Conservation (phyloP, 2,797 vertebrate genomes). For the Epinephelus awoara region DNA sequence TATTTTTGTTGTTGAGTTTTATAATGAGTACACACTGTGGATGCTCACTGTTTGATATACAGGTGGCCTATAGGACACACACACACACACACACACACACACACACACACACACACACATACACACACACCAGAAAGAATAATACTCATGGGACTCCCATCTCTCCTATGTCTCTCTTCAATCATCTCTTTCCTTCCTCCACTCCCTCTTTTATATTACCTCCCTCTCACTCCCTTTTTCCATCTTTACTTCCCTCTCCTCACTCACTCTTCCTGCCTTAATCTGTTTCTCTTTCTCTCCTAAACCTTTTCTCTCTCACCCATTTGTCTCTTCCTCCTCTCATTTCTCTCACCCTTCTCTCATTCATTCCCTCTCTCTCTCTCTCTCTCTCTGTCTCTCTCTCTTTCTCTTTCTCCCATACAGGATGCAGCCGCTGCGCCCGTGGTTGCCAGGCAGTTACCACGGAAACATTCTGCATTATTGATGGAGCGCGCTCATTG, state of each 20-base stretch:
- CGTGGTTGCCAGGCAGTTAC: slow-evolving; percentile 83
- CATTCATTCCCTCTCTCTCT: not conserved
- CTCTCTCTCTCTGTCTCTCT: not conserved
- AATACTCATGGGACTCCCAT: not conserved
- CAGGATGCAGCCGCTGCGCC: slow-evolving; percentile 59
- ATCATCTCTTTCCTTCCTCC: not conserved
- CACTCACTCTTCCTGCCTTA: slow-evolving; percentile 5
- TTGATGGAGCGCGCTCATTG: slow-evolving; percentile 77
- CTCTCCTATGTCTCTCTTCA: not conserved
- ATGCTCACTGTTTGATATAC: slow-evolving; percentile 17
- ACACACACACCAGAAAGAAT: not conserved
- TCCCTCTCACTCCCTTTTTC: not conserved
- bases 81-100: slow-evolving; percentile 2
- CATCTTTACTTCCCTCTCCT: slow-evolving; percentile 2
- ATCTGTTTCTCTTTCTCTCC: slow-evolving; percentile 22
- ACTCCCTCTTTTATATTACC: slow-evolving; percentile 6
- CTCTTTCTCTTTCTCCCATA: slow-evolving; percentile 10
- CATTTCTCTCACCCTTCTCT: slow-evolving; percentile 21
- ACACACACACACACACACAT: slow-evolving; percentile 9
- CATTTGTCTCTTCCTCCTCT: slow-evolving; percentile 29
- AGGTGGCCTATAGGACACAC: slow-evolving; percentile 16
- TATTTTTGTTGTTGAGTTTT: not conserved
- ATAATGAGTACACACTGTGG: not conserved
- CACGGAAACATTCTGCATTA: slow-evolving; percentile 85
- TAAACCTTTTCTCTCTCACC: slow-evolving; percentile 31